Base-by-base conservation (phyloP, 2,888 invertebrate species). In the Eupithecia exiguata region DNA sequence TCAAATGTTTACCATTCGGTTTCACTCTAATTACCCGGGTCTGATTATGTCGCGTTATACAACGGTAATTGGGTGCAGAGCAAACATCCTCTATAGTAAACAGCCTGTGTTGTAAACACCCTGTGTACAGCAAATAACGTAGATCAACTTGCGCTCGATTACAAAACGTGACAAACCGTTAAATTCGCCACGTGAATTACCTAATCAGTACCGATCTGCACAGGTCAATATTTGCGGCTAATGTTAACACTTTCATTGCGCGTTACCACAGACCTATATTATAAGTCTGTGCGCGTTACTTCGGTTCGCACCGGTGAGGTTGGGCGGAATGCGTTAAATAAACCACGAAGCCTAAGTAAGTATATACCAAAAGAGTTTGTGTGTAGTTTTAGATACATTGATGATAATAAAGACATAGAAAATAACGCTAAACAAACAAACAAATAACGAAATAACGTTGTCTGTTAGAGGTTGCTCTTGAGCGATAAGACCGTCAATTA, bases 21-120 rank as follows among this genome's bases (percentile, higher is more conserved):
- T 70, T 30, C 2, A 61, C 38, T 58, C n/a, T 74, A 74, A 70
- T 70, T 74, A 35, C 61, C 25, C 30, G 40, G 35, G 46, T 21
- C 49, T 70, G 69, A 72, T 75, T 71, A 71, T 65, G 65, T 30
- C 69, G 25, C 58, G 46, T 68, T 74, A 61, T 65, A 69, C 71
- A 67, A 36, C 49, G 61, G 67, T 69, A 69, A 71, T 74, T 74
- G 71, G 68, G 75, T 68, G 35, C 61, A 69, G 36, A 43, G 30
- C 70, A 74, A 66, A 74, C 69, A 72, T n/a, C 5, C 38, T 65
- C 38, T n/a, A 65, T 38, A 65, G 36, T 12, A 35, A 62, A 62
- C 35, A 62, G 9, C 35, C 30, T 10, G 53, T 36, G 36, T 35
- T 38, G 35, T 36, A 63, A 63, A 35, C 63, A 63, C 63, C 63